These are phyloP conservation scores for Amphipoea lucens DNA, from an alignment of 2,888 invertebrate genomes.

Conservation along the genomic window DNA sequence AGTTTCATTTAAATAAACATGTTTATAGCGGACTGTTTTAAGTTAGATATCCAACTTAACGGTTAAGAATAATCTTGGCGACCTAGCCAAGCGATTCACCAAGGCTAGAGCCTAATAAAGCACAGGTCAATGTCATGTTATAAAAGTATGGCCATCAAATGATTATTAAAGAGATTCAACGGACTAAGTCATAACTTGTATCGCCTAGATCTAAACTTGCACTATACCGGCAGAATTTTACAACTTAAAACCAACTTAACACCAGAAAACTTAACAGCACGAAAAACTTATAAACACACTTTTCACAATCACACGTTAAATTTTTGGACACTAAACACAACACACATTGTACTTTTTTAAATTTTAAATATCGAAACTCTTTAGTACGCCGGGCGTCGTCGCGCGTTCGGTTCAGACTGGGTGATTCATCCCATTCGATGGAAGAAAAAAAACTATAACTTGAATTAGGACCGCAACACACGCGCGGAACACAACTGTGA, in stretches of 20 bases:
- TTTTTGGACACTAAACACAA: slow-evolving; percentile 32
- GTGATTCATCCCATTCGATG: slow-evolving; percentile 85
- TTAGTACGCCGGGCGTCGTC: slow-evolving; percentile 67
- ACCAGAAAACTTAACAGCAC: slow-evolving; percentile 55
- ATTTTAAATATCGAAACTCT: slow-evolving; percentile 42
- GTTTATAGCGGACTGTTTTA: neutral
- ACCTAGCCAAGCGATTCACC: slow-evolving; percentile 34
- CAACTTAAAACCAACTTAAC: slow-evolving; percentile 6
- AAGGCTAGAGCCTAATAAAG: slow-evolving; percentile 50
- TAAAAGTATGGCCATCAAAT: slow-evolving; percentile 38
- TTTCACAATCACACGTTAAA: neutral
- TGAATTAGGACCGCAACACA: slow-evolving; percentile 68
- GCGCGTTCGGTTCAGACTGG: slow-evolving; percentile 81
- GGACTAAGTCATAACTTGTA: slow-evolving; percentile 19
- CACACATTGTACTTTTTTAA: slow-evolving; percentile 47
- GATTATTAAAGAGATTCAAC: slow-evolving; percentile 21
- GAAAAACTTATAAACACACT: slow-evolving; percentile 19
- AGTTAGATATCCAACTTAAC: slow-evolving; percentile 21
- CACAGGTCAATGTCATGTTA: slow-evolving; percentile 45
- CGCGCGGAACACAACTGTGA: slow-evolving; percentile 60
- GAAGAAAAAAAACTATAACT: slow-evolving; percentile 72
- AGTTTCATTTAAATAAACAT: neutral
- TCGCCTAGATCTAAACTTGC: slow-evolving; percentile 5
- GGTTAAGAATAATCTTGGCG: slow-evolving; percentile 28
- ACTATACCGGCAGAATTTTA: neutral